A percentile compares a stretch with the other conserved stretches of the same genome.
Conservation (phyloP, 2,888 invertebrate species). For the Xiphydria camelus region DNA sequence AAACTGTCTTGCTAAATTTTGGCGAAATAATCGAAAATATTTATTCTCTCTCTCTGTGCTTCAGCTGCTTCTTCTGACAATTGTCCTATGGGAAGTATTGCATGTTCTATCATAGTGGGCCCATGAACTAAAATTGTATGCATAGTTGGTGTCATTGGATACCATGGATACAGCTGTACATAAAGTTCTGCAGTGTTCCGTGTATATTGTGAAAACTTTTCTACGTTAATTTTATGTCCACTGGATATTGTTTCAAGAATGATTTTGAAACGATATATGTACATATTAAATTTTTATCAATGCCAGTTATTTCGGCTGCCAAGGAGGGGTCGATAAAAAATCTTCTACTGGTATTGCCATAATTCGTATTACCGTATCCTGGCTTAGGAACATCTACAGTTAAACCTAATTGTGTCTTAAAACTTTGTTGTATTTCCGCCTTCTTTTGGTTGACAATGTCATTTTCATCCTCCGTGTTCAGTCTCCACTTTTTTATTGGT, state of each 20-base stretch:
- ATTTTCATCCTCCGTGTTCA: no score
- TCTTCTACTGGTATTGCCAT: conserved; percentile 29
- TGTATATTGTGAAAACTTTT: conserved; percentile 25
- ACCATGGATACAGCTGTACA: conserved; percentile 38
- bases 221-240: no score
- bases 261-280: conserved; percentile 38
- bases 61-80: conserved; percentile 39
- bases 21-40: conserved; percentile 29
- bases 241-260: conserved; percentile 37
- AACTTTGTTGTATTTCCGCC: conserved; percentile 32
- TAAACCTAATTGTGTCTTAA: conserved; percentile 34
- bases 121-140: conserved; percentile 41
- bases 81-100: conserved; percentile 36
- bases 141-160: conserved; percentile 39
- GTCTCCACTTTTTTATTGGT: no score
- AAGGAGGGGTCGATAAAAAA: conserved; percentile 40
- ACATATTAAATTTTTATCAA: conserved; percentile 30
- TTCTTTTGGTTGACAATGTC: no score
- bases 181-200: conserved; percentile 24
- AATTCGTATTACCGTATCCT: conserved; percentile 40
- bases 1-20: conserved; percentile 29
- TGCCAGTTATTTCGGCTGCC: conserved; percentile 40
- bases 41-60: conserved; percentile 39
- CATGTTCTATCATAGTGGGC: conserved; percentile 29
- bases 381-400: conserved; percentile 39